Evolutionary conservation across 2,797 vertebrate species (phyloP).

Genomic region (Choloepus didactylus): DNA sequence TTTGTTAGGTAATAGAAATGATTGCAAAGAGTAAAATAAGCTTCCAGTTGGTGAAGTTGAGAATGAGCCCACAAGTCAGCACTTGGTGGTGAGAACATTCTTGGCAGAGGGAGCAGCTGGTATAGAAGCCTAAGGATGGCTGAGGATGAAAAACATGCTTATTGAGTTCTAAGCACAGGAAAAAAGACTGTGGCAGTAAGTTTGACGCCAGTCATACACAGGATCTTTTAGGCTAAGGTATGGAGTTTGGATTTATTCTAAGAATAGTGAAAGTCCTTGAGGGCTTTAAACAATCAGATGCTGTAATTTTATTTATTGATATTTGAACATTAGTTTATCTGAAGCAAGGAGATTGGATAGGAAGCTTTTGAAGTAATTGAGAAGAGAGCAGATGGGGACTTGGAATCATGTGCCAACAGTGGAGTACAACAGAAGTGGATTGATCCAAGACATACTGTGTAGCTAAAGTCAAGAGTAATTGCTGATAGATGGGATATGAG

Average conservation of each 20-base stretch:
- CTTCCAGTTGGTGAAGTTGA: not conserved
- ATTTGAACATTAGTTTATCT: not conserved
- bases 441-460: not conserved
- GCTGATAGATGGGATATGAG: not conserved
- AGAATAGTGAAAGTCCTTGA: not conserved
- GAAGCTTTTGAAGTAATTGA: not conserved
- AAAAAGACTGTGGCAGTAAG: not conserved
- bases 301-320: not conserved
- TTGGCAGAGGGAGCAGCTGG: not conserved
- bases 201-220: not conserved
- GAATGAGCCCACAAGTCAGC: not conserved
- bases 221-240: not conserved
- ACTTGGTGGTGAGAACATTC: not conserved
- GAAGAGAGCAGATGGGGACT: not conserved
- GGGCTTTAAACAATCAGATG: not conserved
- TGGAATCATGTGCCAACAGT: not conserved
- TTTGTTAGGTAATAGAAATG: not conserved
- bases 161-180: not conserved
- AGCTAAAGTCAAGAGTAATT: not conserved
- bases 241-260: not conserved
- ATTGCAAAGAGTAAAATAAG: conserved; percentile 27
- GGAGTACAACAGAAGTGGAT: not conserved
- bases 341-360: not conserved
- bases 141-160: not conserved
- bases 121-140: not conserved